Percentiles rank a stretch among this genome's conserved stretches.
Evolutionary conservation across 2,797 vertebrate species (phyloP).

Genomic region (Silurus lanzhouensis): DNA sequence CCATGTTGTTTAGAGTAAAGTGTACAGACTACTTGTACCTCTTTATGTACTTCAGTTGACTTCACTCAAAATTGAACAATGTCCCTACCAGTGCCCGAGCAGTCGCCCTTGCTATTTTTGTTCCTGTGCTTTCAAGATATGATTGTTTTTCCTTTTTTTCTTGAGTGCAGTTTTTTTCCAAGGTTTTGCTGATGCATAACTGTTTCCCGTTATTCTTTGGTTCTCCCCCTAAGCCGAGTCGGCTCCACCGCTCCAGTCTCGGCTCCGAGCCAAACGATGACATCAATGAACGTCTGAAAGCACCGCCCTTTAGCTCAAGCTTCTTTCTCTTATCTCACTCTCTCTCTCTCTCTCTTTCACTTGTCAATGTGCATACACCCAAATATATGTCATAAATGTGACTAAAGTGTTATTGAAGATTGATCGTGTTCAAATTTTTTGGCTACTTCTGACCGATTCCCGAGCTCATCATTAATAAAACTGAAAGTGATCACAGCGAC

Average conservation of each 20-base stretch:
- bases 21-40: constrained; percentile 32
- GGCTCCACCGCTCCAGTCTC: constrained; percentile 73
- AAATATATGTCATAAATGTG: background rate
- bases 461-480: background rate
- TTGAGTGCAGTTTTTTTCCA: constrained; percentile 60
- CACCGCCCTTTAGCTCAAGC: constrained; percentile 28
- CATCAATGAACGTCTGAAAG: constrained; percentile 55
- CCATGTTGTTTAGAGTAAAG: constrained; percentile 63
- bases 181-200: constrained; percentile 73
- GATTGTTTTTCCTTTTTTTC: constrained; percentile 76
- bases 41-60: constrained; percentile 55
- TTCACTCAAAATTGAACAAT: constrained; percentile 64
- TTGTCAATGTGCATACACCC: background rate
- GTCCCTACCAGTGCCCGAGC: constrained; percentile 65
- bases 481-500: background rate
- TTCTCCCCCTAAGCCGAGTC: constrained; percentile 68
- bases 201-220: constrained; percentile 81
- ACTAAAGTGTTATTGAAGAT: background rate
- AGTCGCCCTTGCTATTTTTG: constrained; percentile 75
- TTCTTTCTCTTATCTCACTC: constrained; percentile 15
- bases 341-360: constrained; percentile 1
- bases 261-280: constrained; percentile 65
- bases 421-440: no score
- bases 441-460: background rate
- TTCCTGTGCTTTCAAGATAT: constrained; percentile 77